A percentile compares a stretch with the other conserved stretches of the same genome.
These are phyloP conservation scores for Eonycteris spelaea DNA, from an alignment of 2,113 vertebrate species.

Conservation along the genomic window DNA sequence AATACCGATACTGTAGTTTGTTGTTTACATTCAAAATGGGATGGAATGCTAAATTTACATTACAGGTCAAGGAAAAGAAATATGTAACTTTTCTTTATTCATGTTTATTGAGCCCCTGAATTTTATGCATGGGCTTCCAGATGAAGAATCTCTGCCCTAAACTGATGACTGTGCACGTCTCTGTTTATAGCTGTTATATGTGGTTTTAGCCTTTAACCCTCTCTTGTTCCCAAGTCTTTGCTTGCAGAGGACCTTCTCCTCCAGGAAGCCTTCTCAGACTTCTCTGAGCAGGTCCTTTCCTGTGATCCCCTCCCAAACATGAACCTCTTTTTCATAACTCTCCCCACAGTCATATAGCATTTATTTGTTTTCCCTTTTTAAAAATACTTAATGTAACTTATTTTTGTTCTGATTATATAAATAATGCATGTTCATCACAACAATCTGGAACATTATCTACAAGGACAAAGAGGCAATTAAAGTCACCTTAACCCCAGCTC, in stretches of 20 bases:
- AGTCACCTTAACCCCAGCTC: not conserved
- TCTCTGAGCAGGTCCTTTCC: not conserved
- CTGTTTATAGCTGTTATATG: not conserved
- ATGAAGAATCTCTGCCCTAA: not conserved
- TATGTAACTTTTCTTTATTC: not conserved
- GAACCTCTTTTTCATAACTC: not conserved
- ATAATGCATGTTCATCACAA: not conserved
- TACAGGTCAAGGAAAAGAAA: not conserved
- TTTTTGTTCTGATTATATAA: not conserved
- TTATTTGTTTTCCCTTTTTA: not conserved
- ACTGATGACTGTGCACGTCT: not conserved
- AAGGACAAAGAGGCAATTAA: not conserved
- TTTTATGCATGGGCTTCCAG: not conserved
- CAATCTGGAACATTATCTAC: not conserved
- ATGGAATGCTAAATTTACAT: not conserved
- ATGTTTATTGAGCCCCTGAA: not conserved
- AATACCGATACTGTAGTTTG: no score
- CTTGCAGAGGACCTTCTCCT: not conserved
- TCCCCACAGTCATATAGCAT: not conserved
- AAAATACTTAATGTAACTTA: not conserved
- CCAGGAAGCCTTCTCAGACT: not conserved
- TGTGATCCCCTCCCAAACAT: not conserved
- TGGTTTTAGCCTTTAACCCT: not conserved
- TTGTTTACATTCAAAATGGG: not conserved
- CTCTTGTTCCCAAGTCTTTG: not conserved